phyloP scores from a whole-genome alignment of 1,140 invertebrate genomes.

The Panagrolaimus sp. region DNA sequence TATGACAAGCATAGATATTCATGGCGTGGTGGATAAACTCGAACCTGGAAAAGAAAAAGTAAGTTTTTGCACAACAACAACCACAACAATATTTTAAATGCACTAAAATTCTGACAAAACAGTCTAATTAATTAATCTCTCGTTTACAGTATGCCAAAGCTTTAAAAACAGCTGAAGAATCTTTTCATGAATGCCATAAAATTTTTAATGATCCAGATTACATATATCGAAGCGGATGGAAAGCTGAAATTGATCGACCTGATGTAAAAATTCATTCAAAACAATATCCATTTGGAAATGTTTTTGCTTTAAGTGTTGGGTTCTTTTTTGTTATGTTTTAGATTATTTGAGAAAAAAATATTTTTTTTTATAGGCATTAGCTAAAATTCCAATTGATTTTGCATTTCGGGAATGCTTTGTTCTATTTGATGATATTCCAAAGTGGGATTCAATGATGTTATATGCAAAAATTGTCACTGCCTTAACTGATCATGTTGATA shows the following conservation, averaged over 20 bases:
- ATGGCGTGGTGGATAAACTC: too few relatives aligned
- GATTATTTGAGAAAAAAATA: neutral
- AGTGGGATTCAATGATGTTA: neutral
- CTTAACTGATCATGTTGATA: conserved; percentile 2
- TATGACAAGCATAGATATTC: too few relatives aligned
- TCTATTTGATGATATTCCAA: neutral
- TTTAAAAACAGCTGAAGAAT: conserved; percentile 7
- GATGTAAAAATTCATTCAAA: neutral
- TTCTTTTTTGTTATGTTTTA: neutral
- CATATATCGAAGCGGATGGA: conserved; percentile 12
- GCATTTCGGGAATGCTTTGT: conserved; percentile 1
- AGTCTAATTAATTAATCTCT: too few relatives aligned
- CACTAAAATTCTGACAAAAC: too few relatives aligned
- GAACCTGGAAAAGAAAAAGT: too few relatives aligned
- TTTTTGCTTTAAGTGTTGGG: conserved; percentile 10
- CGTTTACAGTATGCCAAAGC: neutral
- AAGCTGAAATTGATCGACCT: neutral
- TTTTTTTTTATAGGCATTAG: conserved; percentile 12
- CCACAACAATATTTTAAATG: too few relatives aligned
- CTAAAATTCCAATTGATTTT: neutral
- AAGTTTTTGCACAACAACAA: too few relatives aligned
- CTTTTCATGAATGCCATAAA: neutral
- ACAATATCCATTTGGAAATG: neutral
- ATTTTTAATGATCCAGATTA: conserved; percentile 14
- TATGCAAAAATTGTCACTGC: neutral